phyloP scores from a whole-genome alignment of 1,140 invertebrate species.

The Apis florea region DNA sequence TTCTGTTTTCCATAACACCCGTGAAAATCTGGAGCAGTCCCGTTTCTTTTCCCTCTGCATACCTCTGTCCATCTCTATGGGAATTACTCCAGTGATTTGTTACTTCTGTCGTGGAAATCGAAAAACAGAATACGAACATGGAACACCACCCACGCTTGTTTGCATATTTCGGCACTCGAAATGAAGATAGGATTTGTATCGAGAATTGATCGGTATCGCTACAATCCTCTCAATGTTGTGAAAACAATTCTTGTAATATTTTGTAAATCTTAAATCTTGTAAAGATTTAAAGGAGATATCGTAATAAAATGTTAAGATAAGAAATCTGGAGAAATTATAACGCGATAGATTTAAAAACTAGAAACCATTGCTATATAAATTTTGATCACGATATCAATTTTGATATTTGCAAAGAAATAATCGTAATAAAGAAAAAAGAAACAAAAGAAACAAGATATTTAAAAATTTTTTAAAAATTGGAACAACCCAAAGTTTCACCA shows the following conservation, averaged over 20 bases:
- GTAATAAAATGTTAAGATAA: too few species aligned
- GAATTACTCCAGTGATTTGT: constrained; percentile 4
- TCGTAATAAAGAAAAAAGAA: too few species aligned
- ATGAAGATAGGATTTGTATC: background rate
- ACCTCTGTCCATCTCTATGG: background rate
- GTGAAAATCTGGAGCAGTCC: constrained; percentile 28
- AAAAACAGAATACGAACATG: background rate
- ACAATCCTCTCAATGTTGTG: background rate
- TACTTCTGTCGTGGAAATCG: background rate
- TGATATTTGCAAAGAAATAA: too few species aligned
- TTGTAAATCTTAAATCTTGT: too few species aligned
- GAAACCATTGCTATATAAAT: too few species aligned
- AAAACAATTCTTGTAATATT: background rate
- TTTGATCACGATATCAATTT: too few species aligned
- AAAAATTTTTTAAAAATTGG: background rate
- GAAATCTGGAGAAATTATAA: too few species aligned
- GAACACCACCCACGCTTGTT: background rate
- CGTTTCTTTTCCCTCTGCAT: background rate
- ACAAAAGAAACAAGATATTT: too few species aligned
- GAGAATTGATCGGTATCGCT: background rate
- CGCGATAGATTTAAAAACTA: too few species aligned
- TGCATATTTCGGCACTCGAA: background rate
- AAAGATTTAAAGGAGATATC: too few species aligned
- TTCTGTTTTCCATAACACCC: background rate
- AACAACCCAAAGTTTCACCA: background rate